Base-by-base conservation (phyloP, 2,888 invertebrate genomes). In the Empis livida region DNA sequence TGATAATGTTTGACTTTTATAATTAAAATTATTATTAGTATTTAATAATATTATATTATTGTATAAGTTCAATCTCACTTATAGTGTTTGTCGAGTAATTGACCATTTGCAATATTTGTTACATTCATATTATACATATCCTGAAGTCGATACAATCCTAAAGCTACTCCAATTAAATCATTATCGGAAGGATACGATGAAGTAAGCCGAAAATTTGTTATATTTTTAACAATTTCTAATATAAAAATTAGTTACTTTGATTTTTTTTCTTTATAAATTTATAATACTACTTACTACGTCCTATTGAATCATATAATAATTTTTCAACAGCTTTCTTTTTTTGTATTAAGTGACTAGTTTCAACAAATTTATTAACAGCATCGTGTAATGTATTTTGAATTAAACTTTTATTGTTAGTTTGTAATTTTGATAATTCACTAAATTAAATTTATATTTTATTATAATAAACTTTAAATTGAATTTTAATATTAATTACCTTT, bases 131-230 rank as follows among this genome's bases (percentile, higher is more conserved):
- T 68, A 57, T 79, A 79, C 0, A 78, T 79, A 54, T 77, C 77
- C 55, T 79, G 77, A n/a, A 78, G 64, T 37, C 78, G 47, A 32
- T 27, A 84, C 45, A 96, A 74, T 5, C 94, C 95, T 44, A 83
- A 82, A 8, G 92, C 93, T 9, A 93, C 93, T 0, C 95, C 95
- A 54, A 82, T 82, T 52, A 95, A 70, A 66, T 96, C 95, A 65
- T 94, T 94, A 50, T 85, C 77, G 0, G 82, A 81, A 0, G 93
- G 93, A 27, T 27, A 27, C 9, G 23, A 27, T 27, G 23, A 5
- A 27, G 5, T 27, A 6, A 6, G 5, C 9, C 2, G 5, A 27
- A 8, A 27, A 27, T 27, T 27, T 27, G 38, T 37, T 10, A n/a
- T 15, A 15, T 50, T 37, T 23, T 38, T 27, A 23, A 45, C 42